Conservation (phyloP, 1,140 invertebrate genomes). For the Drosophila hydei region DNA sequence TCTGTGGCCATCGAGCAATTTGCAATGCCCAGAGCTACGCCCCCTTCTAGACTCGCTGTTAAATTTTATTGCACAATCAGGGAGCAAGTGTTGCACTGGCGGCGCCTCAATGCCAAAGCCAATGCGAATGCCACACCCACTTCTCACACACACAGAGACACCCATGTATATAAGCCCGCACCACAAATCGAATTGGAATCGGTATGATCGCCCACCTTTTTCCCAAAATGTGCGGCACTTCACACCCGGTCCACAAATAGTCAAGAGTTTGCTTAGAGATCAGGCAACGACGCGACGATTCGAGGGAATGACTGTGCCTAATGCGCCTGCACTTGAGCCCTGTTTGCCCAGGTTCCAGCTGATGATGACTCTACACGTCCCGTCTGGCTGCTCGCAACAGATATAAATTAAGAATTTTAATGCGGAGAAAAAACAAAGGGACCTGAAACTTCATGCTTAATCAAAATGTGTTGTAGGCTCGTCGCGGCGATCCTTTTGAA, state of each 20-base stretch:
- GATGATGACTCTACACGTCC: slow-evolving; percentile 58
- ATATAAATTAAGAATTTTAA: slow-evolving; percentile 81
- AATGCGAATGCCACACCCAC: slow-evolving; percentile 56
- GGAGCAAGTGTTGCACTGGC: slow-evolving; percentile 64
- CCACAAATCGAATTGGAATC: slow-evolving; percentile 43
- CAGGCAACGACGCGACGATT: too few species aligned
- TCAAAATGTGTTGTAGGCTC: slow-evolving; percentile 74
- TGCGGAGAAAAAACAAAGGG: slow-evolving; percentile 72
- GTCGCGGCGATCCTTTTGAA: slow-evolving; percentile 66
- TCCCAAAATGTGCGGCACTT: slow-evolving; percentile 69
- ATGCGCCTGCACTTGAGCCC: slow-evolving; percentile 64
- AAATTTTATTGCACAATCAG: slow-evolving; percentile 76
- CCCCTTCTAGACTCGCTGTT: not conserved
- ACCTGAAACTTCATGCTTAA: slow-evolving; percentile 73
- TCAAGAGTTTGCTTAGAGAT: slow-evolving; percentile 14
- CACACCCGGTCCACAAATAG: slow-evolving; percentile 63
- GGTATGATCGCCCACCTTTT: slow-evolving; percentile 65
- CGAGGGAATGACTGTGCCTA: slow-evolving; percentile 75
- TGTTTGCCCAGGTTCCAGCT: slow-evolving; percentile 61
- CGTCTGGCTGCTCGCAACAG: slow-evolving; percentile 29
- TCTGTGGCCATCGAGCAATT: slow-evolving; percentile 62
- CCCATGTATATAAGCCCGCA: slow-evolving; percentile 5
- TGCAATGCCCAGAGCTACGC: slow-evolving; percentile 66
- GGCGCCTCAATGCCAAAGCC: slow-evolving; percentile 33
- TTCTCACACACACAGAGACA: slow-evolving; percentile 48